Evolutionary conservation across 2,797 vertebrate species (phyloP).

Genomic region (Hippoglossus hippoglossus): DNA sequence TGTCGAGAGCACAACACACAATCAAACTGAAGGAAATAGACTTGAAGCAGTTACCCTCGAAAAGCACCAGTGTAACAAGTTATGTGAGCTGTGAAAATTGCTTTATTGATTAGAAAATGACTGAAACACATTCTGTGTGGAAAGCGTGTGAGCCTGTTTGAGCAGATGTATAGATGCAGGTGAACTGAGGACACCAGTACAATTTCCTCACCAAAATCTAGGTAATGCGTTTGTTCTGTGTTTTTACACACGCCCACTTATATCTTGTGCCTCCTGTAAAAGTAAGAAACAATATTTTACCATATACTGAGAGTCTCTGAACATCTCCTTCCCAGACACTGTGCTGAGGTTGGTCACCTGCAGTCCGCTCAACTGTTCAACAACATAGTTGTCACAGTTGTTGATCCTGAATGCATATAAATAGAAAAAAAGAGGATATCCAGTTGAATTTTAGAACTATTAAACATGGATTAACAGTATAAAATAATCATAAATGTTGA

Average conservation of each 20-base stretch:
- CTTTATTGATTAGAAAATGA: background rate
- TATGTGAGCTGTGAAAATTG: background rate
- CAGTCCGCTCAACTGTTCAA: slow-evolving; percentile 83
- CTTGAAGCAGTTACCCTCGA: no score
- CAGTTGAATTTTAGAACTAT: background rate
- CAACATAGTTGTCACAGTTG: slow-evolving; percentile 76
- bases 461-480: background rate
- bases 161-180: background rate
- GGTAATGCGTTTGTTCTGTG: background rate
- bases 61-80: no score
- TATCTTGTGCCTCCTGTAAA: background rate
- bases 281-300: slow-evolving; percentile 61
- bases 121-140: background rate
- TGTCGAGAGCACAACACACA: background rate
- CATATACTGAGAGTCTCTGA: slow-evolving; percentile 82
- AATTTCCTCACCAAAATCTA: no score
- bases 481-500: background rate
- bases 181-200: background rate
- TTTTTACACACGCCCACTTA: background rate
- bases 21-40: background rate
- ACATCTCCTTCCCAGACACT: slow-evolving; percentile 84
- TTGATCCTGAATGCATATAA: slow-evolving; percentile 72
- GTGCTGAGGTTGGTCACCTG: slow-evolving; percentile 71
- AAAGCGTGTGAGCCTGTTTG: background rate
- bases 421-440: background rate